phyloP scores from a whole-genome alignment of 2,888 invertebrate genomes.

The Meteorus colon region DNA sequence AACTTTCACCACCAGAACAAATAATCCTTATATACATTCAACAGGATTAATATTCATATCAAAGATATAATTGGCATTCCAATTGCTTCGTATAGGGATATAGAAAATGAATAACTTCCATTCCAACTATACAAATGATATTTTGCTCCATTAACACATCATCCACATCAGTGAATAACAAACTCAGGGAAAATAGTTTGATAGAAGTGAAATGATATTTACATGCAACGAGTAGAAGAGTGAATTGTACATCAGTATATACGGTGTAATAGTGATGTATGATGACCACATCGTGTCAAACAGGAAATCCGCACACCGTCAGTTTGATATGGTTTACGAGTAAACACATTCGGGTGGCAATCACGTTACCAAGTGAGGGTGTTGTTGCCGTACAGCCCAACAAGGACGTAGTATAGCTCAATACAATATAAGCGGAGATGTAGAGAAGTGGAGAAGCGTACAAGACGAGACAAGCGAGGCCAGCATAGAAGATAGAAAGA shows the following conservation, averaged over 20 bases:
- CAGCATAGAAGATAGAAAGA: slow-evolving; percentile 23
- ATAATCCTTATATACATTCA: too few relatives aligned
- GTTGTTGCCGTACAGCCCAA: slow-evolving; percentile 46
- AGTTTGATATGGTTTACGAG: slow-evolving; percentile 72
- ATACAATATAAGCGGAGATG: slow-evolving; percentile 22
- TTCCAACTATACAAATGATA: neutral
- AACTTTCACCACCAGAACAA: too few relatives aligned
- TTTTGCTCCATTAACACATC: neutral
- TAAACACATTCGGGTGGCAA: slow-evolving; percentile 73
- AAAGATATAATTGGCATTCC: too few relatives aligned
- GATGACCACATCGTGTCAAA: too few relatives aligned
- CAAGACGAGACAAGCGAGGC: slow-evolving; percentile 34
- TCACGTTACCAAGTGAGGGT: slow-evolving; percentile 67
- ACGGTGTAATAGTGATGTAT: neutral
- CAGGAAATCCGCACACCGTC: slow-evolving; percentile 57
- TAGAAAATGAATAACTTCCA: neutral
- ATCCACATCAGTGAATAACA: neutral
- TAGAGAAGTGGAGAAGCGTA: slow-evolving; percentile 35
- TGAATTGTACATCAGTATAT: slow-evolving; percentile 12
- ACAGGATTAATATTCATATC: too few relatives aligned
- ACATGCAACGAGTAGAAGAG: neutral
- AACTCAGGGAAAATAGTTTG: slow-evolving; percentile 6
- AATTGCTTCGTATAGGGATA: too few relatives aligned
- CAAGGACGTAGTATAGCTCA: slow-evolving; percentile 50
- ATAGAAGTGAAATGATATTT: neutral